phyloP scores from a whole-genome alignment of 64 coral and sea anemone genomes.

The Pachyseris speciosa region DNA sequence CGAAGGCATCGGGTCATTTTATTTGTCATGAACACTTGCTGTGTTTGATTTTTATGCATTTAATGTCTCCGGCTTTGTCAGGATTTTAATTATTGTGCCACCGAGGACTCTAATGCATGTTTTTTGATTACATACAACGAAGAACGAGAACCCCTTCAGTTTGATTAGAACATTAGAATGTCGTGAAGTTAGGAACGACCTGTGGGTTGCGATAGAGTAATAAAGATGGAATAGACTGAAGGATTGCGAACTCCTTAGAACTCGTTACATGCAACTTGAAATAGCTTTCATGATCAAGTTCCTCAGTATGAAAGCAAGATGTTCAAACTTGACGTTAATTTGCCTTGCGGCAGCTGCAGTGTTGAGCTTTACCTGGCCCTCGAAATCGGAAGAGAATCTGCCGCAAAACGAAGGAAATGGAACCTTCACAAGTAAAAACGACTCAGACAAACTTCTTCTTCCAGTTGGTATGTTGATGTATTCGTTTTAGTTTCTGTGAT shows the following conservation, averaged over 20 bases:
- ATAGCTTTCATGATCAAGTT: neutral
- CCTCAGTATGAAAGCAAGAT: neutral
- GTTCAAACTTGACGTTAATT: neutral
- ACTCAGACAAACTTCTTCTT: neutral
- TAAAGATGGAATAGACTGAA: neutral
- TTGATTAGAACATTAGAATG: neutral
- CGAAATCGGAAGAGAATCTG: neutral
- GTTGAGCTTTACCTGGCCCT: neutral
- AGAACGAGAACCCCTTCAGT: neutral
- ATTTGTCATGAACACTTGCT: neutral
- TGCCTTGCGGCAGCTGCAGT: neutral
- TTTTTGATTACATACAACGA: neutral
- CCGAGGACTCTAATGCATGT: neutral
- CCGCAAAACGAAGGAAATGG: neutral
- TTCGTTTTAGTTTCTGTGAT: neutral
- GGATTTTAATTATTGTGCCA: neutral
- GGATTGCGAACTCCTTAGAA: neutral
- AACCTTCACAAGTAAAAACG: neutral
- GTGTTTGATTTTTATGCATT: neutral
- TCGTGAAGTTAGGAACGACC: neutral
- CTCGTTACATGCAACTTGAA: neutral
- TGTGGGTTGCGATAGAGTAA: neutral
- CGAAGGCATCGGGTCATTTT: neutral
- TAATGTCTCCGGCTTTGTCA: neutral
- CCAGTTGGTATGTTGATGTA: neutral